A percentile compares a stretch with the other conserved stretches of the same genome.
Conservation (phyloP, 2,113 vertebrate genomes). For the Hippocampus guttulatus region DNA sequence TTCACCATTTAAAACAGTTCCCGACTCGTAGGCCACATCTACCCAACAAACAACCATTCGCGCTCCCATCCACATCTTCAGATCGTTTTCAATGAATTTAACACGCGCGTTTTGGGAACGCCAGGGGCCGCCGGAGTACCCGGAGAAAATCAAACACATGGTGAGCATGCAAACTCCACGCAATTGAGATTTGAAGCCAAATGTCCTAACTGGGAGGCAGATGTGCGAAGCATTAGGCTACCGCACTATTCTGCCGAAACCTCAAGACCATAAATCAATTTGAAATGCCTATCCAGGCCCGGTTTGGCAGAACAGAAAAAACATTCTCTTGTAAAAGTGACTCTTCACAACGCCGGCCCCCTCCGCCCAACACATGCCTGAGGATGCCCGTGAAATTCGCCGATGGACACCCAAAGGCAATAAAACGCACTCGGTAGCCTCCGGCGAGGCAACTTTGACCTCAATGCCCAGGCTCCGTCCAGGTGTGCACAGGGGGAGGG, state of each 20-base stretch:
- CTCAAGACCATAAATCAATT: neutral
- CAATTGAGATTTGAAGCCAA: neutral
- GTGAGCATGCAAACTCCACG: neutral
- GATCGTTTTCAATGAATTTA: neutral
- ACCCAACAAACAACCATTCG: no score
- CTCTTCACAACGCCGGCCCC: constrained; percentile 8
- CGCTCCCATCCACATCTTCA: no score
- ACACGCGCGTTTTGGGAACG: neutral
- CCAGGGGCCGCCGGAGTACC: neutral
- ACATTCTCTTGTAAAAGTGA: neutral
- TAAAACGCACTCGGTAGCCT: constrained; percentile 53
- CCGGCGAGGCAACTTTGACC: constrained; percentile 47
- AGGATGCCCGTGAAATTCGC: constrained; percentile 21
- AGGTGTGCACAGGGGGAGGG: constrained; percentile 47
- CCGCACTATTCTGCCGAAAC: neutral
- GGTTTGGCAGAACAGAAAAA: neutral
- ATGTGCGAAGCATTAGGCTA: neutral
- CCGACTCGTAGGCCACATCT: no score
- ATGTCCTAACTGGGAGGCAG: neutral
- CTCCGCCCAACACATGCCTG: constrained; percentile 10
- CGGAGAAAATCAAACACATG: neutral
- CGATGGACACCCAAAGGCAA: constrained; percentile 45
- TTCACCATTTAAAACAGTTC: no score
- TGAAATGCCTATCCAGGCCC: neutral
- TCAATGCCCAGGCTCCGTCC: constrained; percentile 58